Conservation (phyloP, 2,113 vertebrate genomes). For the Procapra przewalskii region DNA sequence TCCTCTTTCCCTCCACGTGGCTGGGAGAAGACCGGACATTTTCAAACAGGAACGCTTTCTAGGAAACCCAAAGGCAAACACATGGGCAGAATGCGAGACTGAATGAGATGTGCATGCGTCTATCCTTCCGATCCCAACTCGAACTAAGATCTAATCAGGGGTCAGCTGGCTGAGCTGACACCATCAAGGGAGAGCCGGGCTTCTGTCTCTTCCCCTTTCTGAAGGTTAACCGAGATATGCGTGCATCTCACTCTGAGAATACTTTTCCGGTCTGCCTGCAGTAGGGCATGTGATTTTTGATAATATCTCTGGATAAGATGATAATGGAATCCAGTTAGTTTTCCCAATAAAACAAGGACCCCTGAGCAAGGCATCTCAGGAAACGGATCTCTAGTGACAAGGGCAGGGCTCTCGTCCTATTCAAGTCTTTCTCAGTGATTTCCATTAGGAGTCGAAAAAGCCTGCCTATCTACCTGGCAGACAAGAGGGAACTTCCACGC, state of each 20-base stretch:
- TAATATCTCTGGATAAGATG: neutral
- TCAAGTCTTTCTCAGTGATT: neutral
- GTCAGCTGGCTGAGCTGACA: neutral
- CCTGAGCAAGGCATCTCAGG: fast-evolving
- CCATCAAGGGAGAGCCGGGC: neutral
- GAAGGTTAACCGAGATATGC: neutral
- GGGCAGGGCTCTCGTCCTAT: neutral
- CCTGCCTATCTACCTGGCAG: neutral
- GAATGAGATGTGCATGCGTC: fast-evolving
- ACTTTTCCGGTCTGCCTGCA: neutral
- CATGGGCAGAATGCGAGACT: fast-evolving
- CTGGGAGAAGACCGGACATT: neutral
- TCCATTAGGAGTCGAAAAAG: neutral
- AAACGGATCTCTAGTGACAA: neutral
- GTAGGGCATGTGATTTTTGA: neutral
- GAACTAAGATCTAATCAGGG: neutral
- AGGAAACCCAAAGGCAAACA: fast-evolving
- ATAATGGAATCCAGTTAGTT: neutral
- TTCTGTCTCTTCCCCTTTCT: neutral
- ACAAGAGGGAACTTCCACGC: fast-evolving
- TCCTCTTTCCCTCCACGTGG: neutral
- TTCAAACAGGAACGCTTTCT: neutral
- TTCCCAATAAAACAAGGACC: neutral
- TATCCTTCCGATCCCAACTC: neutral
- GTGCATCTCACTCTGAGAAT: neutral